Base-by-base conservation (phyloP, 1,140 invertebrate genomes). In the Ceratina calcarata region DNA sequence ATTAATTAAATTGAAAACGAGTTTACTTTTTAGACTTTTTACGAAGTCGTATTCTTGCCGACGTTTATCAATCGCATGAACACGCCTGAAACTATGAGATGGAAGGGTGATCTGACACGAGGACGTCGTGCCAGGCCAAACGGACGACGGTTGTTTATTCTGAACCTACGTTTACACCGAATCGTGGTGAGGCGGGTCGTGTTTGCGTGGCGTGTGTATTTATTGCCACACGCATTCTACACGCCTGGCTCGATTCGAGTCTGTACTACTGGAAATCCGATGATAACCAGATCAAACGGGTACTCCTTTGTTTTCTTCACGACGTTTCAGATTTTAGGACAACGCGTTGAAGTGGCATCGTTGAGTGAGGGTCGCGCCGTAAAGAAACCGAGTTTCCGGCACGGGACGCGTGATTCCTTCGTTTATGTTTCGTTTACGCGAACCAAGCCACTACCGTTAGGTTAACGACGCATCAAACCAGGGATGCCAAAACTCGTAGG, bases 361-460 rank as follows among this genome's bases (percentile, higher is more conserved):
- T 32, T 32, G 2, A 32, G 27, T 8, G 1, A 16, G 13, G n/a
- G n/a, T 66, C 32, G 12, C 27, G 32, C 13, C 13, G 64, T 66
- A 16, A 66, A 66, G 45, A 37, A 66, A 18, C 15, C n/a, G n/a
- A 45, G n/a, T 45, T 20, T n/a, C 16, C n/a, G 7, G 12, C 27
- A 20, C 64, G 32, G 15, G n/a, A 7, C 8, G 64, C 37, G 65
- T 67, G 37, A 67, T 49, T 67, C 37, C 20, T 67, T 51, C 65
- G 37, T 67, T 67, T 67, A 49, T 67, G 65, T 67, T 10, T 32
- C 18, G 65, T 22, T 37, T 32, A 15, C 65, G 37, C 32, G 65
- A 45, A 16, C 13, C 65, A 7, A 10, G 32, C 0, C 32, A 32
- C 6, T 13, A 24, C 64, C 15, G 32, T 13, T n/a, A 22, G 13